Conservation (phyloP, 2,888 invertebrate species). For the Hypsopygia costalis region DNA sequence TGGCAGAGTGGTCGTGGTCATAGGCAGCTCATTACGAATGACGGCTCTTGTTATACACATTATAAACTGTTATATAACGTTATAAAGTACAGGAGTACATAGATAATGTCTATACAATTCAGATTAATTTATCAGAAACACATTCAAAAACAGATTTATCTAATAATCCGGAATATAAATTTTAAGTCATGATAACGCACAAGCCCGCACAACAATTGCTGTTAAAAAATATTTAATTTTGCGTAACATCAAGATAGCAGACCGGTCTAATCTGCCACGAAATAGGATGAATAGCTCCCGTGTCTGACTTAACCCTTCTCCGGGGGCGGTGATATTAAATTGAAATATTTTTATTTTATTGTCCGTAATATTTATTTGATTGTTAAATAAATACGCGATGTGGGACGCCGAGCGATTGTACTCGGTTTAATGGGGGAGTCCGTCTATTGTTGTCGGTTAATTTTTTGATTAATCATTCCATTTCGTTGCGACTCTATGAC, state of each 20-base stretch:
- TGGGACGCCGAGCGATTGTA: conserved; percentile 73
- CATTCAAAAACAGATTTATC: conserved; percentile 18
- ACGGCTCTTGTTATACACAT: no score
- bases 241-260: conserved; percentile 70
- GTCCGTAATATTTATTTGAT: conserved; percentile 80
- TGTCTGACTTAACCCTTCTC: conserved; percentile 66
- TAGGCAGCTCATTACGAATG: no score
- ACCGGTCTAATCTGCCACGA: conserved; percentile 59
- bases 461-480: conserved; percentile 79
- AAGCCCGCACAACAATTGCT: no score
- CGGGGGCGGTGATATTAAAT: conserved; percentile 70
- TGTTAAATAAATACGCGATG: conserved; percentile 77
- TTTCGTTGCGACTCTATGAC: conserved; percentile 57
- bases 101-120: conserved; percentile 20
- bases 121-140: conserved; percentile 35
- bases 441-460: conserved; percentile 72
- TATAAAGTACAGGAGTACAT: no score
- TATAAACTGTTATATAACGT: no score
- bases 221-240: conserved; percentile 66
- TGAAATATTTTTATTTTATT: conserved; percentile 80
- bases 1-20: no score
- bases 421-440: conserved; percentile 65
- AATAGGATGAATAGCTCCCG: conserved; percentile 43
- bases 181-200: conserved; percentile 36
- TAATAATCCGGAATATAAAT: conserved; percentile 33